These are phyloP conservation scores for Ischnus inquisitorius DNA, from an alignment of 2,888 invertebrate species.

Conservation along the genomic window DNA sequence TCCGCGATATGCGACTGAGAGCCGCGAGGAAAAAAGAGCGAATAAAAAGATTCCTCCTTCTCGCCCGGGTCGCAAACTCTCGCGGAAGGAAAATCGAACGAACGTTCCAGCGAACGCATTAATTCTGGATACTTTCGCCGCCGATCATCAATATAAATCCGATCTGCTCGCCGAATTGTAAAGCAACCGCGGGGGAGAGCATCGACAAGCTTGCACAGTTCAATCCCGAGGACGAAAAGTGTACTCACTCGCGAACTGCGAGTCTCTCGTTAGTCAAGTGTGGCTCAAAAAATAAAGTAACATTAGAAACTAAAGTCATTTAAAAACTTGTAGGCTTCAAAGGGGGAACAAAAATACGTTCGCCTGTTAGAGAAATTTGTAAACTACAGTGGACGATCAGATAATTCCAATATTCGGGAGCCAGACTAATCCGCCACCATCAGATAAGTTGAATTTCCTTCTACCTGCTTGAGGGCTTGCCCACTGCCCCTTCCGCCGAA, in stretches of 20 bases:
- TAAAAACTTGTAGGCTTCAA: background rate
- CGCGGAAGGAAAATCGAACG: no score
- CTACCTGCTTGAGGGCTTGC: no score
- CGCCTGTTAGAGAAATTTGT: background rate
- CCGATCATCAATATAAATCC: conserved; percentile 44
- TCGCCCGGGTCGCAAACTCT: no score
- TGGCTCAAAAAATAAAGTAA: background rate
- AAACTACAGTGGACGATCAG: no score
- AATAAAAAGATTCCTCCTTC: no score
- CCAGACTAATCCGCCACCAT: no score
- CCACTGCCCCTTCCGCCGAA: no score
- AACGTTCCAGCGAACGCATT: background rate
- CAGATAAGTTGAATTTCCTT: no score
- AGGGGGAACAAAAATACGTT: background rate
- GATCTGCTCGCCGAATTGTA: background rate
- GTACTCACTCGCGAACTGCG: background rate
- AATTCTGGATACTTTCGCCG: conserved; percentile 3
- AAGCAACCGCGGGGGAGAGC: conserved; percentile 9
- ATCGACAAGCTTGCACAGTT: conserved; percentile 13
- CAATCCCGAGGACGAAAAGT: conserved; percentile 22
- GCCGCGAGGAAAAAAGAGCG: no score
- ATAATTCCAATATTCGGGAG: no score
- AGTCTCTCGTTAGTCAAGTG: background rate
- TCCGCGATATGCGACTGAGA: no score
- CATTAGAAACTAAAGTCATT: background rate